Evolutionary conservation across 2,888 invertebrate species (phyloP).

Genomic region (Beris chalybata): DNA sequence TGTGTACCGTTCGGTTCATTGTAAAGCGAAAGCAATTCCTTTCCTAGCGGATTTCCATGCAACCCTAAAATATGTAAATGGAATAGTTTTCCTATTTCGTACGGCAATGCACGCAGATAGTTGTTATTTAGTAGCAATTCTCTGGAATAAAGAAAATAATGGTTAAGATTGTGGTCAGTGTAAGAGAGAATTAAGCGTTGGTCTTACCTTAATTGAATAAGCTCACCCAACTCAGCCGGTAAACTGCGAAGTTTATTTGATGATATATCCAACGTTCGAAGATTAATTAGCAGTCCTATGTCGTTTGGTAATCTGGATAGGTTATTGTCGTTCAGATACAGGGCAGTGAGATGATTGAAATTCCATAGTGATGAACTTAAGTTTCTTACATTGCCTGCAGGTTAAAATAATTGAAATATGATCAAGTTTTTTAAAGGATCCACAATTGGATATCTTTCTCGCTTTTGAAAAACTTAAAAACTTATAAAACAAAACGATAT

Average conservation of each 20-base stretch:
- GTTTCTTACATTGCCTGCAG: constrained; percentile 88
- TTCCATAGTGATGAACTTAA: constrained; percentile 91
- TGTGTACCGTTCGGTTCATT: constrained; percentile 92
- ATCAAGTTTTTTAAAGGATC: background rate
- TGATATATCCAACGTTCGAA: constrained; percentile 89
- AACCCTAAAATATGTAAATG: constrained; percentile 91
- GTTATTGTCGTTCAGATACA: constrained; percentile 95
- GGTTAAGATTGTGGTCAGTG: constrained; percentile 20
- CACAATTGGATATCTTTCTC: background rate
- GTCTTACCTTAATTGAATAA: constrained; percentile 85
- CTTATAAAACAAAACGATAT: background rate
- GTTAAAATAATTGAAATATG: constrained; percentile 55
- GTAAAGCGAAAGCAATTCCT: constrained; percentile 89
- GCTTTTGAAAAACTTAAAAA: constrained; percentile 1
- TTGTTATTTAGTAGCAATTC: constrained; percentile 95
- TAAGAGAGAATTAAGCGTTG: background rate
- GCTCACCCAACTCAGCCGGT: constrained; percentile 95
- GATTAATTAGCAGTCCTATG: constrained; percentile 79
- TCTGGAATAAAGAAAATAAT: constrained; percentile 60
- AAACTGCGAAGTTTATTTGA: constrained; percentile 92
- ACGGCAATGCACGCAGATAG: constrained; percentile 89
- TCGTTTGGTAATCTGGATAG: constrained; percentile 89
- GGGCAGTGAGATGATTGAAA: constrained; percentile 86
- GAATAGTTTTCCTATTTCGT: constrained; percentile 96
- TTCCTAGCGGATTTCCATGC: constrained; percentile 91